Conservation (phyloP, 1,140 invertebrate genomes). For the Cotesia glomerata region DNA sequence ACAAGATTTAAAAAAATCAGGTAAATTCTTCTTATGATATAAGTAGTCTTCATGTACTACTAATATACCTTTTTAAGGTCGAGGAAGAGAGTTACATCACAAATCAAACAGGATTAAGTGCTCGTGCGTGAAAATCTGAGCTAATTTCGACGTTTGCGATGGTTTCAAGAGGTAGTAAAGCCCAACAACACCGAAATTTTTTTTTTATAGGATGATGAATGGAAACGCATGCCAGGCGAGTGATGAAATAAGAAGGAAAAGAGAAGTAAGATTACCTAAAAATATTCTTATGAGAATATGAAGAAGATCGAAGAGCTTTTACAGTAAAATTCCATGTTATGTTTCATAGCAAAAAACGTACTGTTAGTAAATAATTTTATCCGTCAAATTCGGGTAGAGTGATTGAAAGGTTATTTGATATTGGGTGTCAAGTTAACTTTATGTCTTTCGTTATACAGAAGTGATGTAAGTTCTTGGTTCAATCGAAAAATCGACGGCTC, state of each 20-base stretch:
- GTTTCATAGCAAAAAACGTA: neutral
- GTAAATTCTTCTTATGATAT: neutral
- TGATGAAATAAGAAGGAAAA: neutral
- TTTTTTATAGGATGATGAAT: slow-evolving; percentile 25
- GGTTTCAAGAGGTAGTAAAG: neutral
- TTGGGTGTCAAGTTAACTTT: too few relatives aligned
- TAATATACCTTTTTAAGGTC: neutral
- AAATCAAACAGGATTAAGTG: slow-evolving; percentile 33
- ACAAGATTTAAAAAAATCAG: neutral
- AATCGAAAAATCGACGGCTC: too few relatives aligned
- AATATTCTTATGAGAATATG: neutral
- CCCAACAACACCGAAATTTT: slow-evolving; percentile 26
- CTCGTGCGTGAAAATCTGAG: slow-evolving; percentile 23
- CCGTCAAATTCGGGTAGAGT: neutral
- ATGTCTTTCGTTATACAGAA: too few relatives aligned
- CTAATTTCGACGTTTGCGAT: neutral
- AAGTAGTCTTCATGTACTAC: too few relatives aligned
- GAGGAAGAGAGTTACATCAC: slow-evolving; percentile 4
- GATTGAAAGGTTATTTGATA: neutral
- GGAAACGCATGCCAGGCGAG: neutral
- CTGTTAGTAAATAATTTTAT: neutral
- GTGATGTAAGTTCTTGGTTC: too few relatives aligned
- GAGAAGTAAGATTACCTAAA: neutral
- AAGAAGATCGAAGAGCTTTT: slow-evolving; percentile 16
- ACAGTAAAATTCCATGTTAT: neutral